Evolutionary conservation across 2,797 vertebrate genomes (phyloP), one percentile per base, ranked within the genome.

Genomic region (Martes flavigula): DNA sequence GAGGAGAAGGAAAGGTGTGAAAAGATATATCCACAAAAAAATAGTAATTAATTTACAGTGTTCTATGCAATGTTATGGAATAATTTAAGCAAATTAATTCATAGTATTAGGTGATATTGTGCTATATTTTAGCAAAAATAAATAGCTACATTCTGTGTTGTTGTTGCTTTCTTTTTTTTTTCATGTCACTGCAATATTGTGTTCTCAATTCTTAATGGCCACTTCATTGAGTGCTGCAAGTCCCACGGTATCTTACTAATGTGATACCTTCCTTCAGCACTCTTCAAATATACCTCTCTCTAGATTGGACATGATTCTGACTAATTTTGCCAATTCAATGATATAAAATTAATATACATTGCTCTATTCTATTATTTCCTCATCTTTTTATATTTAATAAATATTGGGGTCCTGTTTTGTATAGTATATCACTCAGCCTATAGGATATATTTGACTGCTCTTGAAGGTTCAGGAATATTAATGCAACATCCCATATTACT

Each of bases 151-250:
- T 51, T 77, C 46, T 77, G 10, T 30, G 12, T 20, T 18, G 8
- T 43, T n/a, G n/a, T n/a, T n/a, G n/a, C n/a, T n/a, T n/a, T n/a
- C n/a, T n/a, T n/a, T 27, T 46, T 18, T 32, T 51, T 77, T 32
- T 21, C 5, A n/a, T 48, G 17, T 78, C 30, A 78, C 9, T 51
- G 17, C 7, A 78, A n/a, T 78, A 78, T n/a, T 77, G 32, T 51
- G 46, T 78, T 78, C 30, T n/a, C 30, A 78, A 32, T 90, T 56
- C 94, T 27, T n/a, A 78, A 51, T n/a, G 46, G 32, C 9, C 75
- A 78, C 17, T 78, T 78, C 75, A 48, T 7, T n/a, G 46, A 30
- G 2, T 20, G 17, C 46, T 32, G 3, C 13, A 18, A 78, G 30
- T 78, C 17, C 46, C 17, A 21, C n/a, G 2, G 46, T 48, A 78